Conservation (phyloP, 2,113 vertebrate genomes). For the Gallinago undulata region DNA sequence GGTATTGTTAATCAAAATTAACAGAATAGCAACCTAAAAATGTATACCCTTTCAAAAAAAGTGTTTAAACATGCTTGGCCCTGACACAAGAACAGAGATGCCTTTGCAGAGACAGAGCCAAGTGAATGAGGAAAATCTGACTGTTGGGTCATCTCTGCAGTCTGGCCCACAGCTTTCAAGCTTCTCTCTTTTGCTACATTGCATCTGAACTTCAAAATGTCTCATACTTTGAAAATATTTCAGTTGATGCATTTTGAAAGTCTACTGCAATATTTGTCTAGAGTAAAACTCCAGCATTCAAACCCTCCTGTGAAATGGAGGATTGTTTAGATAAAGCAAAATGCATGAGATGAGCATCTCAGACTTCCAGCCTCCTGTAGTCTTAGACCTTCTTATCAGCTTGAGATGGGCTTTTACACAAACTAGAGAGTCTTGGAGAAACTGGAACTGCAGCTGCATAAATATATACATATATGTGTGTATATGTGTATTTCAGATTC, state of each 20-base stretch:
- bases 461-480: fast-evolving
- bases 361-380: background rate
- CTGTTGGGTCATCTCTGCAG: background rate
- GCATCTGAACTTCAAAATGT: background rate
- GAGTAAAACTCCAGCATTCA: background rate
- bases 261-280: background rate
- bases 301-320: background rate
- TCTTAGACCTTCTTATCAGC: background rate
- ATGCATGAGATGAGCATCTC: background rate
- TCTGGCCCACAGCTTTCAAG: background rate
- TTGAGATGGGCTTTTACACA: background rate
- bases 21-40: background rate
- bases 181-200: fast-evolving
- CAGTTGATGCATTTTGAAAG: background rate
- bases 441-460: background rate
- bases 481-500: background rate
- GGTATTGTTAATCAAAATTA: background rate
- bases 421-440: background rate
- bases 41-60: background rate
- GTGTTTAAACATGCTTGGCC: background rate
- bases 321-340: background rate
- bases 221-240: background rate
- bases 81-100: background rate
- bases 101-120: background rate
- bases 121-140: background rate